Percentiles rank a stretch among this genome's conserved stretches.
Conservation (phyloP, 2,113 vertebrate genomes). For the Siniperca chuatsi region DNA sequence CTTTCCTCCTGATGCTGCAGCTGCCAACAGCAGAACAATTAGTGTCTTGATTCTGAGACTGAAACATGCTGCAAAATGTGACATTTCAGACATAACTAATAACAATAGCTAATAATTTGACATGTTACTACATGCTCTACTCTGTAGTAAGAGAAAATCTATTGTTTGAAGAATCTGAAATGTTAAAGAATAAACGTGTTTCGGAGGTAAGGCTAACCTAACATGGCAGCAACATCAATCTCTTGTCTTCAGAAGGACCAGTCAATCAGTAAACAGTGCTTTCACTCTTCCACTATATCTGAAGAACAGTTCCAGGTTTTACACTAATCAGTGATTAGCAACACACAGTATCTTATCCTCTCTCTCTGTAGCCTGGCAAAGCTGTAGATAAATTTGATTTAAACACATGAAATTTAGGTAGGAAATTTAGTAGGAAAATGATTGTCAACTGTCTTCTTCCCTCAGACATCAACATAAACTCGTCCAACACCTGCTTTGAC, state of each 20-base stretch:
- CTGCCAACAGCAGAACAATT: constrained; percentile 47
- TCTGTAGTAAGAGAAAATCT: background rate
- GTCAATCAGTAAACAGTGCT: background rate
- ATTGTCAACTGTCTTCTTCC: background rate
- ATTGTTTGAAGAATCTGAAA: background rate
- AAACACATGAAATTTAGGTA: background rate
- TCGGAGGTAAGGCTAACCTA: background rate
- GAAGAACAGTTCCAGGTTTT: background rate
- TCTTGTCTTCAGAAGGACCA: background rate
- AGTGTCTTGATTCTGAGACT: constrained; percentile 21
- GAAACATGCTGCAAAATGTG: constrained; percentile 5
- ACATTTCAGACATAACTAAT: constrained; percentile 11
- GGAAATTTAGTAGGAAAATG: background rate
- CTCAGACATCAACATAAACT: background rate
- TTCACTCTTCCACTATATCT: background rate
- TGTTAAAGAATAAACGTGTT: background rate
- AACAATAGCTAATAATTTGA: background rate
- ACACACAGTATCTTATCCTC: background rate
- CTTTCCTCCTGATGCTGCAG: constrained; percentile 40
- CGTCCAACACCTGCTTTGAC: background rate
- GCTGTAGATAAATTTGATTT: background rate
- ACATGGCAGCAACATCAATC: background rate
- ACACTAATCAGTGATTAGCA: background rate
- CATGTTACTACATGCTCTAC: background rate
- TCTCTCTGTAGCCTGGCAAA: background rate